These are phyloP conservation scores for Pipistrellus pygmaeus DNA, from an alignment of 2,797 vertebrate species.

Conservation along the genomic window DNA sequence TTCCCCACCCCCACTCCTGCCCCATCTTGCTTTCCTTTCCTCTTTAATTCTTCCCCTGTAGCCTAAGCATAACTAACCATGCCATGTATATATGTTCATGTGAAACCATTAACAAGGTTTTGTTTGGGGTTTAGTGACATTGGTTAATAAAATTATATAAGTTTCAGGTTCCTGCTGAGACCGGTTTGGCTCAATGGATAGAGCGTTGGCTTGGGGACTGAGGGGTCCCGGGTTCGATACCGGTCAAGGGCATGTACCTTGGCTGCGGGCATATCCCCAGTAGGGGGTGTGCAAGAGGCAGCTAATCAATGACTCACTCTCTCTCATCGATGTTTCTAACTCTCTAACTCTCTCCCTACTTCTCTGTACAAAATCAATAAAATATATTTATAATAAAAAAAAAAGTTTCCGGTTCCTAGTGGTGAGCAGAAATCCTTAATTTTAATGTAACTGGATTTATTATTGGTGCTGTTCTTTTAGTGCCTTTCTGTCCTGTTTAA, in stretches of 20 bases:
- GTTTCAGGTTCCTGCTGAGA: background rate
- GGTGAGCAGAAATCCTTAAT: background rate
- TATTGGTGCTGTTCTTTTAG: background rate
- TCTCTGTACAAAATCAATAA: too few species aligned
- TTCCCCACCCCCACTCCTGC: too few species aligned
- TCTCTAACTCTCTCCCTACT: too few species aligned
- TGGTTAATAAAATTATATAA: background rate
- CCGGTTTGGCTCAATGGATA: too few species aligned
- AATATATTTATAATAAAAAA: too few species aligned
- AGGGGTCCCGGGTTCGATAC: too few species aligned
- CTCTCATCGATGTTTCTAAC: too few species aligned
- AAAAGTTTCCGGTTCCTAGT: background rate
- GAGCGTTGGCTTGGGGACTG: too few species aligned
- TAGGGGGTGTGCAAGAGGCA: too few species aligned
- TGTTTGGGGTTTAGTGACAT: background rate
- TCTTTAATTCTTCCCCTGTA: background rate
- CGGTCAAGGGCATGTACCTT: too few species aligned
- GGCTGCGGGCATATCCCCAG: too few species aligned
- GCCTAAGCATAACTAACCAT: background rate
- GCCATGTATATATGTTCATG: background rate
- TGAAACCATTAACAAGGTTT: background rate
- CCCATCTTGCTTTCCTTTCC: background rate
- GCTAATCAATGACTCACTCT: too few species aligned
- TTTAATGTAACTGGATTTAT: background rate
- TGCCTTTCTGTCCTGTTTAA: slow-evolving; percentile 4